Evolutionary conservation across 2,888 invertebrate genomes (phyloP).

Genomic region (Synanthedon vespiformis): DNA sequence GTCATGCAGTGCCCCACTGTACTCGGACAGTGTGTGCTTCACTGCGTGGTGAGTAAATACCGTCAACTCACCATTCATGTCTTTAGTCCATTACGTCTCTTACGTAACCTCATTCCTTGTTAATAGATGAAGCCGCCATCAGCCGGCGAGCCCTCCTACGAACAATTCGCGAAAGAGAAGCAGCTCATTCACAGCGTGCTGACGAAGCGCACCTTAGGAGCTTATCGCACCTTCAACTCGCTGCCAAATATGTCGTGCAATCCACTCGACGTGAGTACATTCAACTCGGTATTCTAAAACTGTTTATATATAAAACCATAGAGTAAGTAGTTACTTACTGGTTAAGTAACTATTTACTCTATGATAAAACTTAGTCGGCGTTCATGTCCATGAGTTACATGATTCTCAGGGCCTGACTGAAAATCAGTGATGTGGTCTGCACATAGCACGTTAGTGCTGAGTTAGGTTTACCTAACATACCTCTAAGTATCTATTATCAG

Average conservation of each 20-base stretch:
- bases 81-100: not conserved
- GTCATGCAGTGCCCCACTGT: conserved; percentile 91
- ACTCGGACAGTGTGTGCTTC: conserved; percentile 89
- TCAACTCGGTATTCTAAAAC: not conserved
- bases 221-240: conserved; percentile 81
- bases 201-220: conserved; percentile 75
- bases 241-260: conserved; percentile 85
- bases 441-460: too few species aligned
- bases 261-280: conserved; percentile 42
- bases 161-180: conserved; percentile 73
- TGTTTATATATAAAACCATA: too few species aligned
- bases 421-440: too few species aligned
- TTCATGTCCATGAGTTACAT: too few species aligned
- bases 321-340: too few species aligned
- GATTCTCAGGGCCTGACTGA: too few species aligned
- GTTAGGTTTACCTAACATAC: too few species aligned
- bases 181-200: conserved; percentile 69
- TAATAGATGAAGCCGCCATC: conserved; percentile 67
- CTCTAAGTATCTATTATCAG: too few species aligned
- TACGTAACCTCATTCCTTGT: too few species aligned
- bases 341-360: too few species aligned
- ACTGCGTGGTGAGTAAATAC: conserved; percentile 67
- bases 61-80: too few species aligned
- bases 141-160: conserved; percentile 78
- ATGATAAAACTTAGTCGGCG: too few species aligned